These are phyloP conservation scores for Mustela nigripes DNA, from an alignment of 2,113 vertebrate species.

Conservation along the genomic window DNA sequence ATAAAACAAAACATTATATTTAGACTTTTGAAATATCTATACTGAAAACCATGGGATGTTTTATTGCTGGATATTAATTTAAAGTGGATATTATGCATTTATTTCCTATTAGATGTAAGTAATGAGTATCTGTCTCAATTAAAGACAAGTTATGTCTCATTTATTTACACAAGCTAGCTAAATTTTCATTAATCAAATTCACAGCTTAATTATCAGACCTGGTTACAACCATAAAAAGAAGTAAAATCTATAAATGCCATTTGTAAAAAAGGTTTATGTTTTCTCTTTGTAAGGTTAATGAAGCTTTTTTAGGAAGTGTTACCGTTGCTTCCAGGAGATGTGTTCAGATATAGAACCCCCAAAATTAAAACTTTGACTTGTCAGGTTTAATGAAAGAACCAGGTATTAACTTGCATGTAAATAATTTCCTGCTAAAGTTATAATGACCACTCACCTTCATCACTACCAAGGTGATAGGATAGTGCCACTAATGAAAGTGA, in stretches of 20 bases:
- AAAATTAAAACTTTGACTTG: neutral
- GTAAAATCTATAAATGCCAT: neutral
- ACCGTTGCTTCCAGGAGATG: neutral
- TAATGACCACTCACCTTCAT: neutral
- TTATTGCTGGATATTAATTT: neutral
- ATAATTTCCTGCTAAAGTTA: neutral
- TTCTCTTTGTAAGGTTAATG: neutral
- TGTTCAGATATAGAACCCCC: neutral
- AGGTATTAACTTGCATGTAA: neutral
- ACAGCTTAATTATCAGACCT: neutral
- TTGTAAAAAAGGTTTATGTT: neutral
- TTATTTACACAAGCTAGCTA: neutral
- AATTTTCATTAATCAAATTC: slow-evolving; percentile 9
- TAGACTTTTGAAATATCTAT: neutral
- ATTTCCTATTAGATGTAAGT: neutral
- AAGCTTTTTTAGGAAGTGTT: neutral
- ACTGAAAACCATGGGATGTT: neutral
- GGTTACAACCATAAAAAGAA: neutral
- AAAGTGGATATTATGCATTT: neutral
- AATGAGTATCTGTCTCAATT: neutral
- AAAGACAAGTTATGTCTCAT: neutral
- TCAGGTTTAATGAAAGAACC: neutral
- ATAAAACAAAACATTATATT: neutral
- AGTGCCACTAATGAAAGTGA: too few species aligned
- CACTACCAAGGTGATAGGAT: fast-evolving